Percentiles rank a stretch among this genome's conserved stretches.
Evolutionary conservation across 2,888 invertebrate genomes (phyloP).

Genomic region (Nephrocerus scutellatus): DNA sequence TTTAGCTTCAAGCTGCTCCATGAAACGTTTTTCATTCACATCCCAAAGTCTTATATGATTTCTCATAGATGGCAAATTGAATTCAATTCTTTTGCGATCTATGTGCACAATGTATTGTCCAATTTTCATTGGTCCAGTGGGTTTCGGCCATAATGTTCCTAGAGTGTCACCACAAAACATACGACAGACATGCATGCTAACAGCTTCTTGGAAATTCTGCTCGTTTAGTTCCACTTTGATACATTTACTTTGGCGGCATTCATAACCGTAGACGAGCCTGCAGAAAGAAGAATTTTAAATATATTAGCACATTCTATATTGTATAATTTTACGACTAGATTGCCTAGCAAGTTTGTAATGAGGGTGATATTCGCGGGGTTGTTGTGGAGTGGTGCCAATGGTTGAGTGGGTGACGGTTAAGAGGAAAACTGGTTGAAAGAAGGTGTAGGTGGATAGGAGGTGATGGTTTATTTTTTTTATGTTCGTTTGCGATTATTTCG

Average conservation of each 20-base stretch:
- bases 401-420: too few species aligned
- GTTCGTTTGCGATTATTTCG: too few species aligned
- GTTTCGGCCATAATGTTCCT: conserved; percentile 49
- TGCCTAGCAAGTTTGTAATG: too few species aligned
- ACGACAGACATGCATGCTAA: conserved; percentile 49
- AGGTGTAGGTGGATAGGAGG: too few species aligned
- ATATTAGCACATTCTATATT: too few species aligned
- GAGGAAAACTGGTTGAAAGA: too few species aligned
- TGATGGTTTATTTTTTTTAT: too few species aligned
- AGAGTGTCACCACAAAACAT: conserved; percentile 49
- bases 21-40: conserved; percentile 44
- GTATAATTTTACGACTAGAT: too few species aligned
- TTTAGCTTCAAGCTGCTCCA: conserved; percentile 35
- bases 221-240: conserved; percentile 39
- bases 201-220: conserved; percentile 37
- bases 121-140: conserved; percentile 48
- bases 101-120: conserved; percentile 47
- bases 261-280: conserved; percentile 45
- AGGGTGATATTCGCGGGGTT: too few species aligned
- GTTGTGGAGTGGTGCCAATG: too few species aligned
- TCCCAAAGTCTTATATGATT: conserved; percentile 36
- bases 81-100: conserved; percentile 41
- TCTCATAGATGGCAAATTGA: conserved; percentile 32
- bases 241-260: conserved; percentile 37
- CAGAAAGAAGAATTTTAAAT: too few species aligned